Evolutionary conservation across 2,888 invertebrate species (phyloP), one percentile per base, ranked within the genome.

Genomic region (Calameuta pallipes): DNA sequence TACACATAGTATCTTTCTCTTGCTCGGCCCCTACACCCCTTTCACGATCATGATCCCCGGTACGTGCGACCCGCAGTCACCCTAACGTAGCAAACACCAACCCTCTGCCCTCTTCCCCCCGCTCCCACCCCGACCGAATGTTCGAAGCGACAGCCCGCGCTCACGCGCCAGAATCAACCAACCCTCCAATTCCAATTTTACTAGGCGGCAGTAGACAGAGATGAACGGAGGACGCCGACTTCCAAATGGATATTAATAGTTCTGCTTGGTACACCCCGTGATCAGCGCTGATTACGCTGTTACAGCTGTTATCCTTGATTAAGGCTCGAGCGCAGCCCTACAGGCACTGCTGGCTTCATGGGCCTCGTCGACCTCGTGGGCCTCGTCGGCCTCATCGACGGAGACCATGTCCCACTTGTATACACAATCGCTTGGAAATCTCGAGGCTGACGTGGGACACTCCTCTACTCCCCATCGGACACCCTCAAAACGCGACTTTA

Each of bases 301-400:
- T 88, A 87, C 87, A 87, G 87, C 86, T 87, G 88, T 88, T 88
- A 87, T 87, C 87, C 88, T 89, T 89, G 88, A 90, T 88, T 87
- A 87, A 87, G 87, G 85, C 83, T 82, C 82, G 80, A 81, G 83
- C 81, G 82, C 83, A 80, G 78, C 77, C 80, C 80, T 69, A 75
- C 35, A 56, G 70, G 41, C 71, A 68, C 36, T 68, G 76, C 35
- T 74, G 34, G 69, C 11, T 69, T 56, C 41, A 15, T 41, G 41
- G 15, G 41, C 41, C 41, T 41, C 15, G 11, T 36, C 36, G 36
- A 11, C 36, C 36, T 36, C 35, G 13, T 37, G 13, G 37, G 3
- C 37, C 1, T 37, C 13, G 4, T 41, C 41, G 41, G 15, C 37
- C 37, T 15, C 41, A 15, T 41, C 78, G 76, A 78, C 77, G 73